Base-by-base conservation (phyloP, 37 sponge, comb jelly and placozoan species). In the Beroe forskalii region DNA sequence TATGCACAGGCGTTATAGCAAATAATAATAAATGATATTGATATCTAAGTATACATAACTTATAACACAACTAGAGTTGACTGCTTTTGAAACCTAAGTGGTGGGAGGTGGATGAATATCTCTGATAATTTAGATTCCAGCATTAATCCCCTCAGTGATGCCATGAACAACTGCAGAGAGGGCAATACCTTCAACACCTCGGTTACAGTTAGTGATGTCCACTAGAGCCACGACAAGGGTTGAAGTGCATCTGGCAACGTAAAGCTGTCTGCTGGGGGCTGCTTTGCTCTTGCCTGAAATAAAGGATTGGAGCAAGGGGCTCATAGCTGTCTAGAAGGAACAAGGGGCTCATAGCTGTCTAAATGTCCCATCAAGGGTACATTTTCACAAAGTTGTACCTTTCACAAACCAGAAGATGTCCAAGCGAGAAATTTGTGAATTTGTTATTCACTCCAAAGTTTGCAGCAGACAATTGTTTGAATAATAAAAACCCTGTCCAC, bases 261-360 rank as follows among this genome's bases (percentile, higher is more conserved):
- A 80, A 1, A 41, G 20, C 30, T 33, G 44, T 43, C 48, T 41
- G 28, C 55, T 27, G 28, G 48, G 40, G 6, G 14, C 31, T 12
- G 30, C 55, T 37, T 80, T 80, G 40, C 35, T 25, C 86, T 80
- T 80, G 14, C 86, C 86, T 80, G 55, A 33, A 72, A 12, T n/a
- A n/a, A n/a, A n/a, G n/a, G n/a, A n/a, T n/a, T n/a, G n/a, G n/a
- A n/a, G n/a, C n/a, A n/a, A n/a, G n/a, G n/a, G n/a, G n/a, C n/a
- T n/a, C n/a, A n/a, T n/a, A n/a, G n/a, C n/a, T n/a, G n/a, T n/a
- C n/a, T n/a, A n/a, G n/a, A n/a, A n/a, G n/a, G n/a, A n/a, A n/a
- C n/a, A n/a, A n/a, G n/a, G n/a, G n/a, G n/a, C n/a, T n/a, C n/a
- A n/a, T n/a, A n/a, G n/a, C n/a, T n/a, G n/a, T n/a, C n/a, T n/a